A percentile compares a stretch with the other conserved stretches of the same genome.
Conservation (phyloP, 1,140 invertebrate species). For the Chlorops oryzae region DNA sequence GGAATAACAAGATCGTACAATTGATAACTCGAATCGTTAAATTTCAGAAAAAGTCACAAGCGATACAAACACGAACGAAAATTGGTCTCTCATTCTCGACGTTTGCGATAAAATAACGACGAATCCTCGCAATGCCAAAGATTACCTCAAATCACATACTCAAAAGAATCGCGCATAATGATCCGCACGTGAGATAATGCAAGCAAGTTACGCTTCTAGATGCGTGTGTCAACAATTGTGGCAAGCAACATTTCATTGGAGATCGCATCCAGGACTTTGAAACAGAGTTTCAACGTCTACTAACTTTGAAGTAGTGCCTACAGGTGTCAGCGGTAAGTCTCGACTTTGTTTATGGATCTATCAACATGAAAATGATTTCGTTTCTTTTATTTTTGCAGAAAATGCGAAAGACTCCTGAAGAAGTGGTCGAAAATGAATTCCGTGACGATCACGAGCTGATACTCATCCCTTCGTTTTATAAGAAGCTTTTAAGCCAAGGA, state of each 20-base stretch:
- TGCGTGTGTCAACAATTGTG: slow-evolving; percentile 95
- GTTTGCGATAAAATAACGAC: slow-evolving; percentile 87
- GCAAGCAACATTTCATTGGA: slow-evolving; percentile 85
- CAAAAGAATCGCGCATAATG: slow-evolving; percentile 76
- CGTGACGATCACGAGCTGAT: slow-evolving; percentile 84
- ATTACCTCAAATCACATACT: slow-evolving; percentile 83
- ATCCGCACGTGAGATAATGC: slow-evolving; percentile 93
- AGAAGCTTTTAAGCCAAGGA: slow-evolving; percentile 70
- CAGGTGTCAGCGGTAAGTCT: slow-evolving; percentile 55
- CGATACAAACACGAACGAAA: slow-evolving; percentile 85
- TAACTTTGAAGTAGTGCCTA: slow-evolving; percentile 61
- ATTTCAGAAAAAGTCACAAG: slow-evolving; percentile 87
- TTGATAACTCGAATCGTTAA: too few relatives aligned
- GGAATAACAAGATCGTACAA: too few relatives aligned
- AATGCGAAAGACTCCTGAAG: slow-evolving; percentile 75
- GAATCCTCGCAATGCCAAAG: slow-evolving; percentile 67
- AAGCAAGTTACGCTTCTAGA: slow-evolving; percentile 88
- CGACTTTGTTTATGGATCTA: not conserved
- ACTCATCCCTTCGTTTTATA: slow-evolving; percentile 83
- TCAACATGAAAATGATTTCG: not conserved
- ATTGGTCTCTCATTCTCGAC: slow-evolving; percentile 91
- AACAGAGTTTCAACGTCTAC: slow-evolving; percentile 72
- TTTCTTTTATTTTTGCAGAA: slow-evolving; percentile 54
- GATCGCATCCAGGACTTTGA: slow-evolving; percentile 95
- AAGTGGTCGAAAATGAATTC: slow-evolving; percentile 94